Evolutionary conservation across 1,140 invertebrate genomes (phyloP).

Genomic region (Frieseomelitta varia): DNA sequence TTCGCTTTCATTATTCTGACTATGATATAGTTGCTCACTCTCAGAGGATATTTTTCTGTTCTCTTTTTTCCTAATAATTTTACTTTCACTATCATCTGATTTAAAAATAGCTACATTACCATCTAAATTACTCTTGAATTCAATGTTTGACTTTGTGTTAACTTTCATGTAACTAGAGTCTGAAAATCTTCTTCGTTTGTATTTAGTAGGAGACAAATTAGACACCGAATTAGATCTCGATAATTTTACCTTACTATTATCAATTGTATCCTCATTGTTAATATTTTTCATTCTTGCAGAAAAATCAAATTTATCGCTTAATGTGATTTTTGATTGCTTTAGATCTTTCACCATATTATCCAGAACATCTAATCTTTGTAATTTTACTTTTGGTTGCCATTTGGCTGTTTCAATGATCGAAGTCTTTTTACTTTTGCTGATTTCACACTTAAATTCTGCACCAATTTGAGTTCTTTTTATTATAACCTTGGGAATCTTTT

Average conservation of each 20-base stretch:
- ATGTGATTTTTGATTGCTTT: slow-evolving; percentile 64
- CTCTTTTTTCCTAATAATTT: background rate
- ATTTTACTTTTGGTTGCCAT: slow-evolving; percentile 78
- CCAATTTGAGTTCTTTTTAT: slow-evolving; percentile 78
- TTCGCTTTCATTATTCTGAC: slow-evolving; percentile 4
- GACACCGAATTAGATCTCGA: slow-evolving; percentile 66
- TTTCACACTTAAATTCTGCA: slow-evolving; percentile 80
- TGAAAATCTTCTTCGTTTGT: slow-evolving; percentile 67
- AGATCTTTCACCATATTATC: slow-evolving; percentile 78
- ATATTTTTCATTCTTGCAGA: slow-evolving; percentile 17
- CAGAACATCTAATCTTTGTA: slow-evolving; percentile 75
- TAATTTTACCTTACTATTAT: slow-evolving; percentile 46
- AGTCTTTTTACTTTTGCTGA: slow-evolving; percentile 74
- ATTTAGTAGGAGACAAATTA: slow-evolving; percentile 61
- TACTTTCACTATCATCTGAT: background rate
- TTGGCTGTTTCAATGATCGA: slow-evolving; percentile 62
- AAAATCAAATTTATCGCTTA: slow-evolving; percentile 42
- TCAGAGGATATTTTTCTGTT: background rate
- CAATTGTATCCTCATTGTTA: slow-evolving; percentile 12
- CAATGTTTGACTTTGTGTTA: background rate
- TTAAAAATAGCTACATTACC: background rate
- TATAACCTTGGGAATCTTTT: slow-evolving; percentile 80
- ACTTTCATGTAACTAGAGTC: slow-evolving; percentile 56
- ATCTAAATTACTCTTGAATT: background rate
- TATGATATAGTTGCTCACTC: background rate